Percentiles rank a stretch among this genome's conserved stretches.
Evolutionary conservation across 2,888 invertebrate genomes (phyloP).

Genomic region (Nemapogon koenigi): DNA sequence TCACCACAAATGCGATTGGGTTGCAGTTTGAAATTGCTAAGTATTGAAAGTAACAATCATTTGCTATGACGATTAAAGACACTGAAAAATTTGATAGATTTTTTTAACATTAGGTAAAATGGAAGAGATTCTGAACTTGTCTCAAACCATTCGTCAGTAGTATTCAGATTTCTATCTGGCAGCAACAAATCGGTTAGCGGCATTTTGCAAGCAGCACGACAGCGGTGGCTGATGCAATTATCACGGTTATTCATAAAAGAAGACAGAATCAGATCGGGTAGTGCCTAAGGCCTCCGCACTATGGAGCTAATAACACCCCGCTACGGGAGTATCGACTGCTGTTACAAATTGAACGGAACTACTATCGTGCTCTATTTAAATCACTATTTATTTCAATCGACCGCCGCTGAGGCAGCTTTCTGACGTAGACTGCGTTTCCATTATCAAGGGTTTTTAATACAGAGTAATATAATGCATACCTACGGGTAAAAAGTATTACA

Average conservation of each 20-base stretch:
- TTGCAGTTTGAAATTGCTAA: no score
- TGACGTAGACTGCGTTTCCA: conserved; percentile 12
- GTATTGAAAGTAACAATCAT: no score
- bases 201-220: conserved; percentile 36
- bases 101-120: no score
- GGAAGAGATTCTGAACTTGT: no score
- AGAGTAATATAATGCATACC: no score
- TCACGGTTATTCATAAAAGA: conserved; percentile 53
- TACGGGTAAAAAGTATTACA: no score
- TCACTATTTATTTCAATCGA: conserved; percentile 37
- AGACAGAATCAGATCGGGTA: conserved; percentile 46
- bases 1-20: no score
- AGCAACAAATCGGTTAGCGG: conserved; percentile 35
- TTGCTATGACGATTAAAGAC: no score
- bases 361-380: conserved; percentile 43
- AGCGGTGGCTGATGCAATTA: conserved; percentile 41
- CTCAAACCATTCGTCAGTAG: no score
- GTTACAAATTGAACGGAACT: conserved; percentile 52
- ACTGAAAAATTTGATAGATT: no score
- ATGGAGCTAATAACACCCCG: conserved; percentile 52
- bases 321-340: conserved; percentile 44
- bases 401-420: conserved; percentile 10
- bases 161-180: conserved; percentile 36
- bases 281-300: conserved; percentile 35
- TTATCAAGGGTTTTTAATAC: no score